Conservation (phyloP, 1,140 invertebrate species). For the Drosophila rufa region DNA sequence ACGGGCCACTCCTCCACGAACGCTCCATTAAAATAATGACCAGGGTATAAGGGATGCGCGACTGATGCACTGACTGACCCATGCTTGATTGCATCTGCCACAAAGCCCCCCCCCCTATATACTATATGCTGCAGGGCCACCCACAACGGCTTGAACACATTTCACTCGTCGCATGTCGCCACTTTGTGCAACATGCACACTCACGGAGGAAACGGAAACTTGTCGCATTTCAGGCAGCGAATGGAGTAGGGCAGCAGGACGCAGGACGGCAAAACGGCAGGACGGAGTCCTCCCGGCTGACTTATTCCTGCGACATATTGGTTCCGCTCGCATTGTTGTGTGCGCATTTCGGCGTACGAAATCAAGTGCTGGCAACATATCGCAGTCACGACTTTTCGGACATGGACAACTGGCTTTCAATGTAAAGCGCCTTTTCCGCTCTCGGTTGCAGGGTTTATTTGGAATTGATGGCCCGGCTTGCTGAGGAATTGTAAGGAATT, state of each 20-base stretch:
- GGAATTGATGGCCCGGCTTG: constrained; percentile 28
- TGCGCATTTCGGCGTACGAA: constrained; percentile 51
- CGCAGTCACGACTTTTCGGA: constrained; percentile 36
- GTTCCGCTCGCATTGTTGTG: constrained; percentile 54
- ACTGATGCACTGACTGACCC: constrained; percentile 17
- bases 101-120: constrained; percentile 5
- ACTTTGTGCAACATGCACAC: constrained; percentile 60
- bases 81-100: constrained; percentile 49
- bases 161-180: constrained; percentile 51
- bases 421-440: constrained; percentile 21
- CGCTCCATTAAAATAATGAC: constrained; percentile 47
- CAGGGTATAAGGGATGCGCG: constrained; percentile 5
- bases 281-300: constrained; percentile 17
- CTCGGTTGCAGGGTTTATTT: constrained; percentile 32
- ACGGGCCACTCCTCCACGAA: constrained; percentile 33
- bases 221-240: constrained; percentile 41
- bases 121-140: neutral
- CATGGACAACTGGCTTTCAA: constrained; percentile 46
- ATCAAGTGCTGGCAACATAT: constrained; percentile 58
- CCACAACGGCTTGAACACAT: constrained; percentile 18
- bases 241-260: neutral
- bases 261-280: neutral
- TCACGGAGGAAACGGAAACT: constrained; percentile 51
- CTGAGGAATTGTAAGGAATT: constrained; percentile 26
- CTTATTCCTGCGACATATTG: constrained; percentile 52